Evolutionary conservation across 2,113 vertebrate genomes (phyloP).

Genomic region (Turdus rufiventris): DNA sequence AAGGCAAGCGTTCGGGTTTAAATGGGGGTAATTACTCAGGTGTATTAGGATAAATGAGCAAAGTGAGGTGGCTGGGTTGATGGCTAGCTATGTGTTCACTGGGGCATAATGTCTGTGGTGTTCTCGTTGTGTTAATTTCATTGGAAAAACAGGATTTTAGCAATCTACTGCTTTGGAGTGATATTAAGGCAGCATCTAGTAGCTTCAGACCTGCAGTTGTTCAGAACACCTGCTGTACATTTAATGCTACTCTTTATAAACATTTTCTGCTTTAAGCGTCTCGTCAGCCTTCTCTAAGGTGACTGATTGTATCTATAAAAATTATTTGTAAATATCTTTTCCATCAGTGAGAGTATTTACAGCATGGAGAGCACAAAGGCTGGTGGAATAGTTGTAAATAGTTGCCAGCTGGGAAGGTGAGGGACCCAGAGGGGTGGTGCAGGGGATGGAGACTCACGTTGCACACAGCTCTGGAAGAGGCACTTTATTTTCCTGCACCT

Average conservation of each 20-base stretch:
- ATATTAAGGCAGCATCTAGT: not conserved
- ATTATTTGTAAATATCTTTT: conserved; percentile 15
- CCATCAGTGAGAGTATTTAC: not conserved
- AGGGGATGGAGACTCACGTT: not conserved
- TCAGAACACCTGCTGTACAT: not conserved
- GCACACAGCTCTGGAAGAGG: conserved; percentile 5
- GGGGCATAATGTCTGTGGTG: not conserved
- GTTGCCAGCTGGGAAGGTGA: not conserved
- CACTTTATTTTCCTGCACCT: conserved; percentile 24
- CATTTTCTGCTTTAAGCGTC: not conserved
- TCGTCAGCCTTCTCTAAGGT: not conserved
- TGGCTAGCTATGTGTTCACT: not conserved
- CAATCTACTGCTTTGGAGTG: not conserved
- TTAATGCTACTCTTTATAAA: not conserved
- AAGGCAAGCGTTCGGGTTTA: not conserved
- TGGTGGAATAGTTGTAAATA: not conserved
- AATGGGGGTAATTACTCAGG: not conserved
- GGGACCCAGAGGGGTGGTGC: not conserved
- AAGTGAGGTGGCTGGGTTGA: not conserved
- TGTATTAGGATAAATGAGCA: not conserved
- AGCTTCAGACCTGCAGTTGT: not conserved
- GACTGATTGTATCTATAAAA: conserved; percentile 8
- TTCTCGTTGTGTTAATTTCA: not conserved
- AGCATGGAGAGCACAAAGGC: not conserved
- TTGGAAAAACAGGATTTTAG: not conserved